phyloP scores from a whole-genome alignment of 2,888 invertebrate species.

The Lasiommata megera region DNA sequence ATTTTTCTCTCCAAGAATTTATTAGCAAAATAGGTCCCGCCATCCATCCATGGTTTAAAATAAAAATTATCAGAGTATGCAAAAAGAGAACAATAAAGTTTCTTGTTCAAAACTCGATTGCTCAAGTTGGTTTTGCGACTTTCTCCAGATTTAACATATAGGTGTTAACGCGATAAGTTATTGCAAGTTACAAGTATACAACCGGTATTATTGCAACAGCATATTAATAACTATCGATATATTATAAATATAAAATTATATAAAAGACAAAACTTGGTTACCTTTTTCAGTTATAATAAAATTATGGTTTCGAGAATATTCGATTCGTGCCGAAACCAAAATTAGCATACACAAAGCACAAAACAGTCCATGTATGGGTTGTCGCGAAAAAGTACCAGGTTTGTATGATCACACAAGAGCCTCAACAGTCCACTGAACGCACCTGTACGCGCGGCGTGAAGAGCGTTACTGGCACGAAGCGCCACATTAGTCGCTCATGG shows the following conservation, averaged over 20 bases:
- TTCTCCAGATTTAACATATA: conserved; percentile 38
- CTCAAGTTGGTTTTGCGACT: conserved; percentile 37
- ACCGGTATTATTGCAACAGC: conserved; percentile 20
- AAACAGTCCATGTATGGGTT: conserved; percentile 44
- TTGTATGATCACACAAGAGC: conserved; percentile 46
- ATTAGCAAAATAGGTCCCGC: too few relatives aligned
- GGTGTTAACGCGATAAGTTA: conserved; percentile 27
- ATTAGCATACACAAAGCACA: conserved; percentile 45
- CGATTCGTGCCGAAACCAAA: conserved; percentile 22
- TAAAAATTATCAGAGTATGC: conserved; percentile 27
- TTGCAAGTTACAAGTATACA: conserved; percentile 5
- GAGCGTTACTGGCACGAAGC: conserved; percentile 68
- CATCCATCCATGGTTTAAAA: too few relatives aligned
- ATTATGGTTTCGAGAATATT: conserved; percentile 4
- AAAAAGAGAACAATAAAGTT: conserved; percentile 27
- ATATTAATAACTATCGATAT: background rate
- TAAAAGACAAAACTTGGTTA: conserved; percentile 2
- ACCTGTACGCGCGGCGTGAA: conserved; percentile 75
- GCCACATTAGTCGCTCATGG: conserved; percentile 65
- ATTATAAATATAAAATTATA: background rate
- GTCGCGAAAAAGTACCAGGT: conserved; percentile 46
- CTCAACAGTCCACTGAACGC: conserved; percentile 47
- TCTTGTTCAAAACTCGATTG: conserved; percentile 25
- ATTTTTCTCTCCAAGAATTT: too few relatives aligned
- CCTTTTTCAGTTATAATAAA: conserved; percentile 1